These are phyloP conservation scores for Atta texana DNA, from an alignment of 1,140 invertebrate genomes.

Conservation along the genomic window DNA sequence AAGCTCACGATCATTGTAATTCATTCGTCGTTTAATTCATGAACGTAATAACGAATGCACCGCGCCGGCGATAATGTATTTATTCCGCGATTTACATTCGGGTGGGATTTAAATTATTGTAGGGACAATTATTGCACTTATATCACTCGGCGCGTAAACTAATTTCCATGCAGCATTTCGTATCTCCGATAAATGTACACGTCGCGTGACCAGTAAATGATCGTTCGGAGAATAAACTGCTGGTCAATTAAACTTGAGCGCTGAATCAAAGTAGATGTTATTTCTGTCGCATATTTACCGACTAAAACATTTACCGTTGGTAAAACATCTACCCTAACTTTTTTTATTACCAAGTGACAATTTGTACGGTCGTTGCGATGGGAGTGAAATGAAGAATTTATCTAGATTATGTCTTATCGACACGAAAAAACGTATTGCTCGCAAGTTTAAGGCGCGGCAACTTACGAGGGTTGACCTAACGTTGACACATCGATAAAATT, in stretches of 20 bases:
- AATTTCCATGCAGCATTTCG: conserved; percentile 37
- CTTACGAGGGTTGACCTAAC: conserved; percentile 44
- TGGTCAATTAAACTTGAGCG: conserved; percentile 5
- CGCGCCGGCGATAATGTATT: conserved; percentile 52
- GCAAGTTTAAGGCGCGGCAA: conserved; percentile 39
- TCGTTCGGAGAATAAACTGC: conserved; percentile 13
- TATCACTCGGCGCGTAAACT: conserved; percentile 51
- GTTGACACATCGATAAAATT: conserved; percentile 55
- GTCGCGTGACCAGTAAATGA: conserved; percentile 34
- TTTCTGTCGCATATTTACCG: neutral
- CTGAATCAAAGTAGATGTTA: conserved; percentile 15
- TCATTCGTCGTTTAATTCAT: conserved; percentile 61
- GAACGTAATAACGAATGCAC: conserved; percentile 61
- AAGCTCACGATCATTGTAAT: conserved; percentile 41
- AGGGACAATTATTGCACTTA: conserved; percentile 60
- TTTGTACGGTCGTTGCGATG: neutral
- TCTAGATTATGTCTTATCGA: neutral
- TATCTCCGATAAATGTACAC: conserved; percentile 33
- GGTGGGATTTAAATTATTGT: conserved; percentile 56
- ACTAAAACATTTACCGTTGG: neutral
- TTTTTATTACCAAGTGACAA: neutral
- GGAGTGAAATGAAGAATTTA: neutral
- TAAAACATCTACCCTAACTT: neutral
- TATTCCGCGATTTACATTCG: conserved; percentile 57
- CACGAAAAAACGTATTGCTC: neutral